Percentiles rank a stretch among this genome's conserved stretches.
These are phyloP conservation scores for Steatornis caripensis DNA, from an alignment of 2,113 vertebrate species.

Conservation along the genomic window DNA sequence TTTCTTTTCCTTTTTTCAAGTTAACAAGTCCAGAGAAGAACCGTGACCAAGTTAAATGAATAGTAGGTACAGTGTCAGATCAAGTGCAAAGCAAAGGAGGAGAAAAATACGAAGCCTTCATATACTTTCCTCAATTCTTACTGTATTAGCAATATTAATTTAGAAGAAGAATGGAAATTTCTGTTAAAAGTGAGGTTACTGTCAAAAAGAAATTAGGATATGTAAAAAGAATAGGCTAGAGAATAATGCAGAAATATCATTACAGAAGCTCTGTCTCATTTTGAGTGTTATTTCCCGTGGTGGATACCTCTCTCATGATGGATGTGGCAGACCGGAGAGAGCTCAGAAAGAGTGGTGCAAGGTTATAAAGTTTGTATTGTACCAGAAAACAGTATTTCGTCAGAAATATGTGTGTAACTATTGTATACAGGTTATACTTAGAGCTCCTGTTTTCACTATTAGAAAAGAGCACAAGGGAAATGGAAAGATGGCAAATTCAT, in stretches of 20 bases:
- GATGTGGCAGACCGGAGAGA: neutral
- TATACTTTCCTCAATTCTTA: neutral
- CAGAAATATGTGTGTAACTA: neutral
- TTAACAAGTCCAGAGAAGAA: neutral
- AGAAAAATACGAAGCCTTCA: neutral
- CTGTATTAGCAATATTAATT: conserved; percentile 30
- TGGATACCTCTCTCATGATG: neutral
- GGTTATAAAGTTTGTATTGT: neutral
- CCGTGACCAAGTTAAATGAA: neutral
- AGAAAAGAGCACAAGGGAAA: neutral
- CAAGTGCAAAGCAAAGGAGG: neutral
- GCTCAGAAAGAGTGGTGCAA: neutral
- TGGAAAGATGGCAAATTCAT: neutral
- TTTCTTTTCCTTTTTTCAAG: neutral
- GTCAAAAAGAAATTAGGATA: neutral
- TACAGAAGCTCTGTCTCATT: neutral
- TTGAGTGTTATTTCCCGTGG: neutral
- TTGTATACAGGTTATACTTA: neutral
- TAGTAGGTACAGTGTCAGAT: neutral
- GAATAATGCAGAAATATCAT: neutral
- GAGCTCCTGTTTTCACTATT: neutral
- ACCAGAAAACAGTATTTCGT: neutral
- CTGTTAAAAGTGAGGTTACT: neutral
- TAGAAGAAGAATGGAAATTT: conserved; percentile 8
- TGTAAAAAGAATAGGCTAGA: neutral